Conservation (phyloP, 2,888 invertebrate genomes). For the Patella ulyssiponensis region DNA sequence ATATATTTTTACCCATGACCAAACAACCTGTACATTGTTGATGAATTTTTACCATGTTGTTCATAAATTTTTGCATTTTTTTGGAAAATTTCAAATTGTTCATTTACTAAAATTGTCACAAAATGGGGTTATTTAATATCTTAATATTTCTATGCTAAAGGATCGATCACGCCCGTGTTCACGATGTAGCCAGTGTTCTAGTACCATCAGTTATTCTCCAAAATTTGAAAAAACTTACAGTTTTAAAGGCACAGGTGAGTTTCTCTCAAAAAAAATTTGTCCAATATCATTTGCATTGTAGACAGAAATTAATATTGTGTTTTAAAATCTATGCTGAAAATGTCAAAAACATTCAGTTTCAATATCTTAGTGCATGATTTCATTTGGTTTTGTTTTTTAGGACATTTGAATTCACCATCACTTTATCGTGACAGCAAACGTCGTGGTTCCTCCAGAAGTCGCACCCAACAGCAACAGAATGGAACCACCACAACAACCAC, state of each 20-base stretch:
- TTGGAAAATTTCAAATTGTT: no score
- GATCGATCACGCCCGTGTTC: slow-evolving; percentile 63
- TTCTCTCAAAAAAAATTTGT: no score
- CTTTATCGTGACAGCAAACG: slow-evolving; percentile 41
- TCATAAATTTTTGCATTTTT: no score
- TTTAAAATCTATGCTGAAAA: no score
- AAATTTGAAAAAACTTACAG: slow-evolving; percentile 58
- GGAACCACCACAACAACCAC: slow-evolving; percentile 30
- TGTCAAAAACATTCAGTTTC: no score
- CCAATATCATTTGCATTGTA: no score
- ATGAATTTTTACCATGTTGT: no score
- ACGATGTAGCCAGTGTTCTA: slow-evolving; percentile 65
- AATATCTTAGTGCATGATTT: slow-evolving; percentile 20
- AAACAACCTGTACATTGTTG: no score
- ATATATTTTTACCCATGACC: no score
- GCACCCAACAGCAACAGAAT: slow-evolving; percentile 27
- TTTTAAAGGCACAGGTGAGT: slow-evolving; percentile 33
- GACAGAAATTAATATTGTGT: no score
- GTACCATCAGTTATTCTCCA: slow-evolving; percentile 64
- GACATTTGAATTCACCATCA: slow-evolving; percentile 54
- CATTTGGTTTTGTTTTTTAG: slow-evolving; percentile 12
- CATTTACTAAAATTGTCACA: no score
- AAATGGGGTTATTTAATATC: background rate
- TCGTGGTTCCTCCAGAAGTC: slow-evolving; percentile 40
- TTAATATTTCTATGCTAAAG: slow-evolving; percentile 32